Evolutionary conservation across 2,888 invertebrate genomes (phyloP).

Genomic region (Mimumesa dahlbomi): DNA sequence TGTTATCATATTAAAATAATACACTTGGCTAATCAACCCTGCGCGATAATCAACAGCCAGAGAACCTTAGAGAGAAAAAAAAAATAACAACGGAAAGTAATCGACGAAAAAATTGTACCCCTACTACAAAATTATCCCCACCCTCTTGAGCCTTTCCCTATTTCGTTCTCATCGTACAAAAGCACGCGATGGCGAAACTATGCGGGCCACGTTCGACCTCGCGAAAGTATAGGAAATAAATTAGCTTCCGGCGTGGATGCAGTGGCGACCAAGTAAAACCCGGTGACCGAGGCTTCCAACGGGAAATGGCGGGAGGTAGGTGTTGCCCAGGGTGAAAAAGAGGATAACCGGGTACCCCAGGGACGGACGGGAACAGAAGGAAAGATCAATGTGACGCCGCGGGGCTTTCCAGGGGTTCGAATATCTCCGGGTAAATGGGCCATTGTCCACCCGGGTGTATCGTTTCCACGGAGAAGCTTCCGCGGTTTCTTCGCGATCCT

Average conservation of each 20-base stretch:
- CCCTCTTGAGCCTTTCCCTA: slow-evolving; percentile 4
- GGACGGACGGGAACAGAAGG: slow-evolving; percentile 25
- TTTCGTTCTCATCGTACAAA: slow-evolving; percentile 5
- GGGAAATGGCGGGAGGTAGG: slow-evolving; percentile 11
- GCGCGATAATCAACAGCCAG: too few species aligned
- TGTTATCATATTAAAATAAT: too few species aligned
- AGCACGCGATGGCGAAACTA: slow-evolving; percentile 12
- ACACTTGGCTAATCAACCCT: too few species aligned
- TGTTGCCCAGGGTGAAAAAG: slow-evolving; percentile 7
- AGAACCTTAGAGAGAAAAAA: too few species aligned
- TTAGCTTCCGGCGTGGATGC: slow-evolving; percentile 21
- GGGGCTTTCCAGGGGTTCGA: slow-evolving; percentile 25
- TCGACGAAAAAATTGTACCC: too few species aligned
- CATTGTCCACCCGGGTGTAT: slow-evolving; percentile 14
- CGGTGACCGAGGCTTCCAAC: background rate
- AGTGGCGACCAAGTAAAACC: slow-evolving; percentile 22
- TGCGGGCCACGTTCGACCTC: slow-evolving; percentile 7
- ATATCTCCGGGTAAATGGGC: slow-evolving; percentile 34
- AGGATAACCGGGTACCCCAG: background rate
- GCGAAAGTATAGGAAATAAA: slow-evolving; percentile 28
- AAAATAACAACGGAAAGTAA: background rate
- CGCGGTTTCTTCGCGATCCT: background rate
- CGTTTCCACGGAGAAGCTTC: slow-evolving; percentile 2
- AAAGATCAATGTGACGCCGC: slow-evolving; percentile 37
- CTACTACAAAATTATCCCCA: slow-evolving; percentile 19